phyloP scores from a whole-genome alignment of 1,140 invertebrate species.

The Aphelenchoides fujianensis region DNA sequence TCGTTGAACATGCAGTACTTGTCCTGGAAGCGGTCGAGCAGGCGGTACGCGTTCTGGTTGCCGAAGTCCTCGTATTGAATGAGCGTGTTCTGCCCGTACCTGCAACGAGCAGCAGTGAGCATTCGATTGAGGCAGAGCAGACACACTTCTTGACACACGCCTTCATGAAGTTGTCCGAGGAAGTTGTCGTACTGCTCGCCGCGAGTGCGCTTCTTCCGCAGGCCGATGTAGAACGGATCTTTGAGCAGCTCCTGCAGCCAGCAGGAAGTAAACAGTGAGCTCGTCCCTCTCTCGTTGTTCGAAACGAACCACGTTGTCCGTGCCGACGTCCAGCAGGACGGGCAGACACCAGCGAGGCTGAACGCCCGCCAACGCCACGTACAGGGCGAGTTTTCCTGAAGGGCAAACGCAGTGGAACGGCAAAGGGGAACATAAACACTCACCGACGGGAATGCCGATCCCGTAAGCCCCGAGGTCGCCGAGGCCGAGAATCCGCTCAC shows the following conservation, averaged over 20 bases:
- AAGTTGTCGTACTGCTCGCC: slow-evolving; percentile 88
- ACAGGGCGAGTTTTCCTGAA: slow-evolving; percentile 85
- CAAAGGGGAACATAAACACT: slow-evolving; percentile 9
- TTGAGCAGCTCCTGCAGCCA: slow-evolving; percentile 73
- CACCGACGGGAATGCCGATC: slow-evolving; percentile 86
- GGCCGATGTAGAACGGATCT: slow-evolving; percentile 90
- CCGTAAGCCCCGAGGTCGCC: slow-evolving; percentile 90
- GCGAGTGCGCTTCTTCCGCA: slow-evolving; percentile 78
- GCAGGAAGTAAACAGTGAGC: too few species aligned
- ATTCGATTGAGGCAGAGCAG: not conserved
- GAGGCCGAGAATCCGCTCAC: slow-evolving; percentile 85
- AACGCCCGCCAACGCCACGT: slow-evolving; percentile 86
- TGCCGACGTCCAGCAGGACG: slow-evolving; percentile 86
- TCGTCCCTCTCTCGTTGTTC: too few species aligned
- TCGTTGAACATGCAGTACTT: slow-evolving; percentile 93
- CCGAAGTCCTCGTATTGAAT: slow-evolving; percentile 93
- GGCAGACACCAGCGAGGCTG: slow-evolving; percentile 87
- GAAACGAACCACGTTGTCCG: slow-evolving; percentile 72
- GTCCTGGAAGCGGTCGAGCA: slow-evolving; percentile 80
- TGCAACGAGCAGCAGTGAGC: slow-evolving; percentile 15
- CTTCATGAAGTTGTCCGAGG: slow-evolving; percentile 95
- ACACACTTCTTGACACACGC: slow-evolving; percentile 76
- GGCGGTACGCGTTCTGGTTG: slow-evolving; percentile 83
- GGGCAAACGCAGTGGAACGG: too few species aligned
- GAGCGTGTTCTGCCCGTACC: slow-evolving; percentile 55